Evolutionary conservation across 1,140 invertebrate genomes (phyloP), one percentile per base, ranked within the genome.

Genomic region (Pogonognathellus flavescens): DNA sequence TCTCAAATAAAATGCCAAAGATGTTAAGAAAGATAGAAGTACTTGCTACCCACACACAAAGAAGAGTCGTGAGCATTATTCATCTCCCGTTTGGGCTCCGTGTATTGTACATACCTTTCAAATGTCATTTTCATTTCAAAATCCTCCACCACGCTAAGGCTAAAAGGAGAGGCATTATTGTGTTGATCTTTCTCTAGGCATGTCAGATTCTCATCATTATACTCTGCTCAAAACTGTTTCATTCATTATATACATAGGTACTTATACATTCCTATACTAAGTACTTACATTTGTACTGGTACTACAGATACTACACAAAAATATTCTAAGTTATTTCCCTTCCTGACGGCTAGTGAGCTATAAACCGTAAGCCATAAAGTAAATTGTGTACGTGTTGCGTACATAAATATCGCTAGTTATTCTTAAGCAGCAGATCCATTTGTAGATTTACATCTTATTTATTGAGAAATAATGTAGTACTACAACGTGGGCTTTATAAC

Each of bases 121-220:
- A n/a, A 76, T 76, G 70, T 50, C 41, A 49, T 50, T 76, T 76
- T 50, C 70, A 49, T 76, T 76, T 76, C 31, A 50, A 76, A 49
- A n/a, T 41, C 70, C 14, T 76, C 25, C 41, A 18, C 25, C 70
- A 50, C 41, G 14, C 25, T 14, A 76, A n/a, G n/a, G n/a, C n/a
- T n/a, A n/a, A n/a, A n/a, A n/a, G 16, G 41, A 76, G 70, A 76
- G 49, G 0, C n/a, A 18, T 76, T 50, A 41, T 76, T 76, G 13
- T 49, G 25, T 57, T 57, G n/a, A 13, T 76, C 62, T 50, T 25
- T n/a, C 70, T 76, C 22, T 50, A n/a, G 41, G 70, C 41, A 50
- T 76, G 70, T 76, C 70, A 76, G 41, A 50, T 66, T 66, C 25
- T 20, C 62, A 66, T 66, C 22, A 25, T 25, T 66, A 66, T 13